Evolutionary conservation across 2,797 vertebrate genomes (phyloP).

Genomic region (Eptatretus atami): DNA sequence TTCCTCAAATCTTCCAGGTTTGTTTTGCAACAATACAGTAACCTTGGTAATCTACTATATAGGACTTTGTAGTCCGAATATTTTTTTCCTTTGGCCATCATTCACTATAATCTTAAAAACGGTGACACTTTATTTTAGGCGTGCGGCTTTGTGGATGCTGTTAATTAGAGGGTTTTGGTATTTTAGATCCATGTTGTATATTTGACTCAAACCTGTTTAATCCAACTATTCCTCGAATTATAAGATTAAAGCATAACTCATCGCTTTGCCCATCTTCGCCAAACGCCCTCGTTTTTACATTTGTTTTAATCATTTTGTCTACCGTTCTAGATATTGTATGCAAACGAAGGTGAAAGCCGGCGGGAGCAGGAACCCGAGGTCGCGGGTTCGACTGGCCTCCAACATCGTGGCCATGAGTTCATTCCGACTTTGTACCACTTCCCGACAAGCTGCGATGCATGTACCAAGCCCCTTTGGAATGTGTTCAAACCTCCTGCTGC

Average conservation of each 20-base stretch:
- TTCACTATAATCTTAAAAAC: too few relatives aligned
- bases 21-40: neutral
- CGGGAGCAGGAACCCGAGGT: conserved; percentile 62
- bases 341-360: conserved; percentile 89
- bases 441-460: conserved; percentile 87
- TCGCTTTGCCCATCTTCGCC: neutral
- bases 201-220: too few relatives aligned
- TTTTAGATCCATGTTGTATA: too few relatives aligned
- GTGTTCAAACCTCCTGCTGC: conserved; percentile 89
- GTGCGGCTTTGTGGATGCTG: too few relatives aligned
- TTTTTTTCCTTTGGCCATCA: too few relatives aligned
- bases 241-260: neutral
- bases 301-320: neutral
- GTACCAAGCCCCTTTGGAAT: conserved; percentile 87
- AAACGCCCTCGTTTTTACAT: neutral
- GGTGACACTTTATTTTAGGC: too few relatives aligned
- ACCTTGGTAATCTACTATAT: neutral
- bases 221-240: too few relatives aligned
- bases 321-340: conserved; percentile 53
- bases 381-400: conserved; percentile 25
- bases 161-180: too few relatives aligned
- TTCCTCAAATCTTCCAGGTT: conserved; percentile 97
- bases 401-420: conserved; percentile 95
- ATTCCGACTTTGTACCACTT: conserved; percentile 96
- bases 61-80: too few relatives aligned